These are phyloP conservation scores for Dicyrtoma fusca DNA, from an alignment of 2,888 invertebrate species.

Conservation along the genomic window DNA sequence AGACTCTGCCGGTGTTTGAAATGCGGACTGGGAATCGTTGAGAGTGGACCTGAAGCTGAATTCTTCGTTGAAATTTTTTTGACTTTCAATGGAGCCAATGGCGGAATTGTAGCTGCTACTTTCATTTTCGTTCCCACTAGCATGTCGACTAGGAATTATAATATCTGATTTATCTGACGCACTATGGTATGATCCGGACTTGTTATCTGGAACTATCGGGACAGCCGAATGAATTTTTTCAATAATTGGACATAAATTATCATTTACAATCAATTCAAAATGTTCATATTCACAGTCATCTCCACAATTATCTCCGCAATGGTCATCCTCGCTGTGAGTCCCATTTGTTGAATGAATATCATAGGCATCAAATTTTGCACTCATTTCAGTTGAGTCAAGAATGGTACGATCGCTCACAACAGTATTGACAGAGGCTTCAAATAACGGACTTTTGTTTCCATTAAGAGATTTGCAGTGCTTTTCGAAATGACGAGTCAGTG, in stretches of 20 bases:
- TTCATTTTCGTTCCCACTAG: constrained; percentile 35
- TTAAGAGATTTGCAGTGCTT: constrained; percentile 39
- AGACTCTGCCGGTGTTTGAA: neutral
- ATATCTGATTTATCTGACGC: constrained; percentile 50
- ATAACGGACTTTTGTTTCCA: constrained; percentile 28
- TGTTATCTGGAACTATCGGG: constrained; percentile 48
- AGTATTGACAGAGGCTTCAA: constrained; percentile 36
- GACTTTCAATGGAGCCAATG: constrained; percentile 34
- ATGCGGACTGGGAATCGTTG: neutral
- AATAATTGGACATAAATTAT: constrained; percentile 37
- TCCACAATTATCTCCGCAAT: constrained; percentile 9
- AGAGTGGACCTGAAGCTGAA: neutral
- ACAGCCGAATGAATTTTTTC: constrained; percentile 47
- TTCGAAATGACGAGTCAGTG: constrained; percentile 40
- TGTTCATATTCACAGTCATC: constrained; percentile 34
- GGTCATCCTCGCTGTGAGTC: neutral
- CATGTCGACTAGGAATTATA: constrained; percentile 25
- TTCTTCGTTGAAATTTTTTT: constrained; percentile 14
- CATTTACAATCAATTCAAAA: constrained; percentile 19
- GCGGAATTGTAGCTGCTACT: constrained; percentile 28
- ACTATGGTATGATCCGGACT: constrained; percentile 52
- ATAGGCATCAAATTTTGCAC: neutral
- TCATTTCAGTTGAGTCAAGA: constrained; percentile 2
- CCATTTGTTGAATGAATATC: neutral
- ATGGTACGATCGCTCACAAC: constrained; percentile 36